Evolutionary conservation across 2,888 invertebrate species (phyloP), one percentile per base, ranked within the genome.

Genomic region (Axea sp.): DNA sequence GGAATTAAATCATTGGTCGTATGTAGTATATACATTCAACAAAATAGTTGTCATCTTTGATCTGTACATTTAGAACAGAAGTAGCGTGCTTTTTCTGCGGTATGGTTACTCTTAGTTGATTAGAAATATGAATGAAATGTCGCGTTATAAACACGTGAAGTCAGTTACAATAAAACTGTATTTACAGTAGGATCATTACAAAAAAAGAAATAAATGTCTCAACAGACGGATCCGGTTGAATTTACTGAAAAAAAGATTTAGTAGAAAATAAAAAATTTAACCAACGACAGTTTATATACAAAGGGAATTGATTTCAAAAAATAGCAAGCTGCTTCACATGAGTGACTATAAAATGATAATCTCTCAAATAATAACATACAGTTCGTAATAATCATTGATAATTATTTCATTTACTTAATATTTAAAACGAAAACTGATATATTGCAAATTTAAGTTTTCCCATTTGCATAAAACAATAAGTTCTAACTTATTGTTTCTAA

Each of bases 231-330:
- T 45, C 35, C 17, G 35, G 33, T 43, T 35, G 41, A 35, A 33
- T 45, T 14, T 6, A 26, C 35, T 43, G 37, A 57, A 31, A 57
- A 57, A 15, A 12, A 22, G 17, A 19, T 12, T 31, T 31, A 33
- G n/a, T 60, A 37, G 47, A 47, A 45, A 45, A 26, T 47, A 62
- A 62, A 62, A 62, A 62, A 39, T 22, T 37, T 49, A 49, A 62
- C 39, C 37, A 62, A 49, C 22, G 8, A 47, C 30, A 30, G 22
- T 22, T 12, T 47, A 60, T 47, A 11, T 60, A 60, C 60, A 60
- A 60, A 37, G 60, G 28, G 60, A 19, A 37, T 3, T 45, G 5
- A 1, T n/a, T 47, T 60, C 37, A 15, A 60, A 60, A 43, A 60
- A 47, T 26, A 60, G 47, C 37, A 47, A 28, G 60, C 60, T 59